Conservation (phyloP, 1,140 invertebrate genomes). For the Leptopilina clavipes region DNA sequence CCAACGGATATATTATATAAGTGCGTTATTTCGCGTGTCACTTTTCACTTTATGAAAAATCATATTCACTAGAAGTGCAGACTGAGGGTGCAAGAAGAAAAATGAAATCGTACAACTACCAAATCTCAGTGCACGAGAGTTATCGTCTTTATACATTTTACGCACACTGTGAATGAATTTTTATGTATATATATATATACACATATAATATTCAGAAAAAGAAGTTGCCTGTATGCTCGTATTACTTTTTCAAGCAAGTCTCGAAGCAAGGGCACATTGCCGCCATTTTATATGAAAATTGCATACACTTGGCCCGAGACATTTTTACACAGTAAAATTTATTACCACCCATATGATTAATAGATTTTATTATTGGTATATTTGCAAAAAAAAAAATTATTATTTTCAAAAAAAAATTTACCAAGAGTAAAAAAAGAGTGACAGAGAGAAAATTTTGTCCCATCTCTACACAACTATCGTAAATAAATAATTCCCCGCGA, state of each 20-base stretch:
- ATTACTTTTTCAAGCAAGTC: conserved; percentile 61
- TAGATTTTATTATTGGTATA: too few species aligned
- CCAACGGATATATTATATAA: conserved; percentile 13
- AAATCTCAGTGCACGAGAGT: not conserved
- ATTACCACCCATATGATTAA: conserved; percentile 40
- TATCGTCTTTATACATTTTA: conserved; percentile 15
- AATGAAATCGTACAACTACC: conserved; percentile 27
- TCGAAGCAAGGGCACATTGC: conserved; percentile 40
- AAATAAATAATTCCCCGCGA: too few species aligned
- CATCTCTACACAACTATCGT: too few species aligned
- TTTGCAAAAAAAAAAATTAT: conserved; percentile 54
- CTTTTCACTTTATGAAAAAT: conserved; percentile 35
- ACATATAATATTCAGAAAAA: not conserved
- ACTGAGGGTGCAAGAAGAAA: not conserved
- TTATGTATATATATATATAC: not conserved
- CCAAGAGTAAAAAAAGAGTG: not conserved
- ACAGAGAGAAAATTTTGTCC: too few species aligned
- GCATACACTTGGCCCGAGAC: conserved; percentile 57
- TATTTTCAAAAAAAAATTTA: too few species aligned
- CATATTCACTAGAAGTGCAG: conserved; percentile 1
- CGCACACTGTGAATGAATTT: not conserved
- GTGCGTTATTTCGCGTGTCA: conserved; percentile 16
- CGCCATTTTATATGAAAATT: conserved; percentile 70
- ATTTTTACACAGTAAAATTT: conserved; percentile 57
- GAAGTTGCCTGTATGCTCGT: conserved; percentile 24